phyloP scores from a whole-genome alignment of 2,888 invertebrate genomes.

The Phortica magna region DNA sequence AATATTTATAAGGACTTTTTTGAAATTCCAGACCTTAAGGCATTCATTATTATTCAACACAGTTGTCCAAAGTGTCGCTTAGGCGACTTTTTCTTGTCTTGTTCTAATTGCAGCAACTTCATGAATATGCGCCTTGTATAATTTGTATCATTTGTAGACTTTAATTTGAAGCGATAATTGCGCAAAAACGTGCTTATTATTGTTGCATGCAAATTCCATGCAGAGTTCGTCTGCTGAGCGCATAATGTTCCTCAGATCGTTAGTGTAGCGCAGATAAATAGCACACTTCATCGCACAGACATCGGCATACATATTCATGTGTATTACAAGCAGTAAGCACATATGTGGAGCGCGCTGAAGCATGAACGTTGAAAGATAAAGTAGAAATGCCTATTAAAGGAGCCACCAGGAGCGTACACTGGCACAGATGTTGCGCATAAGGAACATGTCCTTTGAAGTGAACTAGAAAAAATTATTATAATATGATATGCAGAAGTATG shows the following conservation, averaged over 20 bases:
- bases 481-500: conserved; percentile 48
- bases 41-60: too few relatives aligned
- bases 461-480: neutral
- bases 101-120: neutral
- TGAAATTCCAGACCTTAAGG: too few relatives aligned
- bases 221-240: neutral
- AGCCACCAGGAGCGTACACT: neutral
- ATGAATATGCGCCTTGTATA: neutral
- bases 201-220: neutral
- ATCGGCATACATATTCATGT: neutral
- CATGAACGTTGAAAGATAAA: neutral
- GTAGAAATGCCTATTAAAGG: neutral
- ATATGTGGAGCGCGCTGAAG: neutral
- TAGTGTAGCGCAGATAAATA: neutral
- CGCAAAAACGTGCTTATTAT: neutral
- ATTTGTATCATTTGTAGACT: too few relatives aligned
- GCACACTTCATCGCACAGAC: neutral
- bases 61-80: too few relatives aligned
- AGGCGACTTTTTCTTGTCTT: too few relatives aligned
- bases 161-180: neutral
- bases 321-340: too few relatives aligned
- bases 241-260: neutral
- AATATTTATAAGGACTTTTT: too few relatives aligned
- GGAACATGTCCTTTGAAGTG: neutral
- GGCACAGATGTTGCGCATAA: neutral